Base-by-base conservation (phyloP, 2,888 invertebrate genomes). In the Allygus modestus region DNA sequence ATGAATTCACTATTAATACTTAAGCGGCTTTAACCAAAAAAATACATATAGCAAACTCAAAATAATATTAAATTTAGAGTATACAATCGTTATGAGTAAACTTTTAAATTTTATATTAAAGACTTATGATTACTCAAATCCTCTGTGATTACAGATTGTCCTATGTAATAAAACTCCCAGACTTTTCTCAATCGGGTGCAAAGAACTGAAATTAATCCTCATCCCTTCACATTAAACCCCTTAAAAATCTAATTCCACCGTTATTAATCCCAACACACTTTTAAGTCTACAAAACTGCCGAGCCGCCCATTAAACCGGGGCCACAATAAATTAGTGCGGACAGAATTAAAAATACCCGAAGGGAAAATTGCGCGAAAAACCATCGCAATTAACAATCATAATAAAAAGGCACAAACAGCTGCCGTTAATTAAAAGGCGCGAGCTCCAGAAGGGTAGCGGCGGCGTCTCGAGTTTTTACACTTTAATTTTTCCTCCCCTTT, bases 401-500 rank as follows among this genome's bases (percentile, higher is more conserved):
- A 58, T 37, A 79, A 79, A 58, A 79, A 46, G 26, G 41, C 23
- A 77, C 28, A 77, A 77, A 46, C 77, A 41, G 77, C 46, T 37
- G 58, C 23, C 58, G 79, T 79, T 79, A 79, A 79, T 79, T 79
- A 79, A 79, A 79, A 79, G 31, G 41, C 73, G 43, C 41, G 1
- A 20, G 75, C 31, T n/a, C 5, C 5, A 28, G 23, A 46, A 77
- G 51, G 54, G 54, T 9, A 20, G 75, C n/a, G n/a, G n/a, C n/a
- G n/a, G 54, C 33, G 79, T 33, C 79, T 79, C 23, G 79, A 46
- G 51, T 83, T 83, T 83, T 83, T 83, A 83, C 75, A 75, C 83
- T 75, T 83, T 75, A 73, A 75, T 83, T 83, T 83, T 75, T 75
- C 54, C 61, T 83, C 61, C 83, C 83, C 83, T 75, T n/a, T 75